Conservation (phyloP, 64 coral and sea anemone genomes). For the Actinia tenebrosa region DNA sequence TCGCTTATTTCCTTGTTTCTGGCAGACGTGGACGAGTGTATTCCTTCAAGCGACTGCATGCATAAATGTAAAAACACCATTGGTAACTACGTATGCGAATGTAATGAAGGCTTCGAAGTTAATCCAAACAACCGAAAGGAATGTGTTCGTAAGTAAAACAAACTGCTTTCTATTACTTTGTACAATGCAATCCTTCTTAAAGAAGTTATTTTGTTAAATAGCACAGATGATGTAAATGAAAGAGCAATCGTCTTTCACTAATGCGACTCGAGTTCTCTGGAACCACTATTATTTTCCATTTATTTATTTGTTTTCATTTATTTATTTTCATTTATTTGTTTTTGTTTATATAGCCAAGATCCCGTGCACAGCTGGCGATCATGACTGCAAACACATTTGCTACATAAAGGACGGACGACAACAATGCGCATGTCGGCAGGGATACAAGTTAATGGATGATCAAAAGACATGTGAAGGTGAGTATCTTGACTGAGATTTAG, state of each 20-base stretch:
- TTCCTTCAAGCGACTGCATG: conserved; percentile 36
- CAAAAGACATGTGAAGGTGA: conserved; percentile 41
- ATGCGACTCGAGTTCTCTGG: too few relatives aligned
- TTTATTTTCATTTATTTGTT: neutral
- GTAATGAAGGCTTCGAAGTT: conserved; percentile 29
- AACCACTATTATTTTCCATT: neutral
- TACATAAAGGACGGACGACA: conserved; percentile 8
- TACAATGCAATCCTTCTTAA: too few relatives aligned
- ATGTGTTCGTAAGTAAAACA: conserved; percentile 36
- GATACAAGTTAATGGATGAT: conserved; percentile 35
- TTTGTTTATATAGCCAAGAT: conserved; percentile 9
- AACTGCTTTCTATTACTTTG: neutral
- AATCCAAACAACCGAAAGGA: conserved; percentile 9
- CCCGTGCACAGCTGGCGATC: conserved; percentile 8
- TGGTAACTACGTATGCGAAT: neutral
- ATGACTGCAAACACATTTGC: conserved; percentile 41
- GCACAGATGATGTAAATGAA: too few relatives aligned
- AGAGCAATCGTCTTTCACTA: too few relatives aligned
- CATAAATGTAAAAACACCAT: conserved; percentile 24
- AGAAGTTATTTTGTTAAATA: too few relatives aligned
- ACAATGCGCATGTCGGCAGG: conserved; percentile 26
- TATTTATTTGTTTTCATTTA: neutral
- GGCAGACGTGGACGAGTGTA: conserved; percentile 36
- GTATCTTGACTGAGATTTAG: neutral
- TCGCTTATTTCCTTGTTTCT: neutral